A percentile compares a stretch with the other conserved stretches of the same genome.
Evolutionary conservation across 2,113 vertebrate species (phyloP).

Genomic region (Apaloderma vittatum): DNA sequence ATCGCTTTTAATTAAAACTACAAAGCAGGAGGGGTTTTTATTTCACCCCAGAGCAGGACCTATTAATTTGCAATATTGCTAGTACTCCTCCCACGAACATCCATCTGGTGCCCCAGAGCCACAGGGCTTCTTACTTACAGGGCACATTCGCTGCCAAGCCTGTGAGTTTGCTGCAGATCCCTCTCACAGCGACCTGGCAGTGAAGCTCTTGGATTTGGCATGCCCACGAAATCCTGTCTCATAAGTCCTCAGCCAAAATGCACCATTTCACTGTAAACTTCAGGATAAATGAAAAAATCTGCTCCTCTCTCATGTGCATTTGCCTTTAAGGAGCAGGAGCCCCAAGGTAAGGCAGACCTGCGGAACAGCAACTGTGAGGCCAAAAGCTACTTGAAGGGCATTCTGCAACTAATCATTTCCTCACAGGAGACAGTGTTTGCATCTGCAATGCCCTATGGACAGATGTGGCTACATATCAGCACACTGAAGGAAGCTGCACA

Average conservation of each 20-base stretch:
- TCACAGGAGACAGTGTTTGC: neutral
- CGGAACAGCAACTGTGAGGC: neutral
- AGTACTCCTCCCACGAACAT: neutral
- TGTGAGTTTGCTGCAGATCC: neutral
- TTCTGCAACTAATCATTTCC: neutral
- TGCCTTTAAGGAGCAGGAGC: neutral
- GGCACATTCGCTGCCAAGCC: accelerated
- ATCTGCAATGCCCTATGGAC: neutral
- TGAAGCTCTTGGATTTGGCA: neutral
- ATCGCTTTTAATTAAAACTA: conserved; percentile 26
- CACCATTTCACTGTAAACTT: neutral
- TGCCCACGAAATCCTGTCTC: accelerated
- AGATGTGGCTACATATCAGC: neutral
- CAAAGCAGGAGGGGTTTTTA: neutral
- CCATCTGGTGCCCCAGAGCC: neutral
- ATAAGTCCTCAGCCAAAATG: neutral
- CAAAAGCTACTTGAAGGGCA: neutral
- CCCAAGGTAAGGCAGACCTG: neutral
- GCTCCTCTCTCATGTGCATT: accelerated
- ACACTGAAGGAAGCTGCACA: neutral
- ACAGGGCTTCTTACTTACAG: accelerated
- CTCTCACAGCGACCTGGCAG: neutral
- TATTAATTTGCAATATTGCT: neutral
- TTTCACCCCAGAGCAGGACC: neutral
- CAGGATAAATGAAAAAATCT: neutral